These are phyloP conservation scores for Cantharis rufa DNA, from an alignment of 2,888 invertebrate genomes.

Conservation along the genomic window DNA sequence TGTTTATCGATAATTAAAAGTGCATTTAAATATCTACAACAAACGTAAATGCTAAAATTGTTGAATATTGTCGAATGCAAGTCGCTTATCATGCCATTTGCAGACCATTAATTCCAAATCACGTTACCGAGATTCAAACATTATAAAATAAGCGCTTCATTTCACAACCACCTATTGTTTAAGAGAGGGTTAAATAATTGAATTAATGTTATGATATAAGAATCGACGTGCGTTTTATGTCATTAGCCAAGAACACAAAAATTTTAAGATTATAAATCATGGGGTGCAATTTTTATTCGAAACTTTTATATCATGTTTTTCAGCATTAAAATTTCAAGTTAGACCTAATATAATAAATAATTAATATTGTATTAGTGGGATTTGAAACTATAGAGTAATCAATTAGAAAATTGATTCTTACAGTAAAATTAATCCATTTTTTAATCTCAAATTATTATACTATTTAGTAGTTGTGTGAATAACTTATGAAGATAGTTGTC, in stretches of 20 bases:
- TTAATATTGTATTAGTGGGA: neutral
- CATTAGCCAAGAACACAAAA: conserved; percentile 9
- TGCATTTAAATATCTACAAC: conserved; percentile 51
- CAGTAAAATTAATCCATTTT: too few species aligned
- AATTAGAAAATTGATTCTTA: neutral
- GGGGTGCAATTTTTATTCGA: neutral
- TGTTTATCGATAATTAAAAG: conserved; percentile 10
- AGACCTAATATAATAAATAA: neutral
- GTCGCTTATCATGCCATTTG: conserved; percentile 56
- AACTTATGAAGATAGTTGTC: too few species aligned
- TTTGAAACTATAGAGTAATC: neutral
- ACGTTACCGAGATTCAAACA: conserved; percentile 57
- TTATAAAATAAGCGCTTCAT: conserved; percentile 59
- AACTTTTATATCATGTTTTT: neutral
- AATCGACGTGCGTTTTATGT: conserved; percentile 31
- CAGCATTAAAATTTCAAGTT: neutral
- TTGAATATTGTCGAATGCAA: conserved; percentile 42
- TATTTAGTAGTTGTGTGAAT: too few species aligned
- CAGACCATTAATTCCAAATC: conserved; percentile 58
- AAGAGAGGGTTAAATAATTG: conserved; percentile 60
- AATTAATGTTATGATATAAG: conserved; percentile 43
- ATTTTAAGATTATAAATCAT: neutral
- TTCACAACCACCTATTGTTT: conserved; percentile 59
- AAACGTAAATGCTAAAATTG: conserved; percentile 33
- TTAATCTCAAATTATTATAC: too few species aligned